phyloP scores from a whole-genome alignment of 2,797 vertebrate species.

The Centroberyx gerrardi region DNA sequence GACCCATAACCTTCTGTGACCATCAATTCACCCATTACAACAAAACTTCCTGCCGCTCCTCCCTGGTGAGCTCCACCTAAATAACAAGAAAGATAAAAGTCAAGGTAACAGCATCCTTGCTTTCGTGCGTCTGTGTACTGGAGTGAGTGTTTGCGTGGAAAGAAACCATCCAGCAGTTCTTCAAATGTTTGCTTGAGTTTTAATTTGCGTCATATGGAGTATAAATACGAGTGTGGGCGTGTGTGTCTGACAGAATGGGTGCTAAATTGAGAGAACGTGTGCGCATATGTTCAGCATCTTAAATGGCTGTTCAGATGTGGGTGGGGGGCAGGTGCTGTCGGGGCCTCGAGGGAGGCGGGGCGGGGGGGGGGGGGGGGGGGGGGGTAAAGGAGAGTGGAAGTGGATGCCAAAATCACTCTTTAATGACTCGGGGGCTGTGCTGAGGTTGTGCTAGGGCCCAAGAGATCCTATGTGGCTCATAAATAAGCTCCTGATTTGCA shows the following conservation, averaged over 20 bases:
- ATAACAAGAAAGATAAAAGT: background rate
- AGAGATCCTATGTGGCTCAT: slow-evolving; percentile 73
- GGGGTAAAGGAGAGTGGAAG: slow-evolving; percentile 54
- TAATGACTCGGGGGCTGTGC: slow-evolving; percentile 81
- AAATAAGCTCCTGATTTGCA: slow-evolving; percentile 85
- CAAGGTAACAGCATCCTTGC: background rate
- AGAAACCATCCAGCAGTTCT: slow-evolving; percentile 28
- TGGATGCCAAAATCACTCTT: slow-evolving; percentile 82
- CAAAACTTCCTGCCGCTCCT: slow-evolving; percentile 33
- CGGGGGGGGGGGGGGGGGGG: slow-evolving; percentile 33
- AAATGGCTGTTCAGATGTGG: slow-evolving; percentile 68
- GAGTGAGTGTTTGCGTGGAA: slow-evolving; percentile 35
- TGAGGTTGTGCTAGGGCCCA: slow-evolving; percentile 65
- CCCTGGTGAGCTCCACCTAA: background rate
- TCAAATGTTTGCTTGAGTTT: slow-evolving; percentile 40
- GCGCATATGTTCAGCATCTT: slow-evolving; percentile 79
- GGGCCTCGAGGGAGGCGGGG: slow-evolving; percentile 66
- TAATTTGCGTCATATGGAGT: slow-evolving; percentile 48
- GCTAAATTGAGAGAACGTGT: slow-evolving; percentile 63
- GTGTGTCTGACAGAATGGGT: slow-evolving; percentile 53
- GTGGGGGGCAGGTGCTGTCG: slow-evolving; percentile 81
- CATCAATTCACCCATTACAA: slow-evolving; percentile 62
- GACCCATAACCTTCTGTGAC: slow-evolving; percentile 72
- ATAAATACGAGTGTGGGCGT: slow-evolving; percentile 51
- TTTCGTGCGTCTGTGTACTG: slow-evolving; percentile 3